Evolutionary conservation across 2,113 vertebrate genomes (phyloP), one percentile per base, ranked within the genome.

Genomic region (Murina feae): DNA sequence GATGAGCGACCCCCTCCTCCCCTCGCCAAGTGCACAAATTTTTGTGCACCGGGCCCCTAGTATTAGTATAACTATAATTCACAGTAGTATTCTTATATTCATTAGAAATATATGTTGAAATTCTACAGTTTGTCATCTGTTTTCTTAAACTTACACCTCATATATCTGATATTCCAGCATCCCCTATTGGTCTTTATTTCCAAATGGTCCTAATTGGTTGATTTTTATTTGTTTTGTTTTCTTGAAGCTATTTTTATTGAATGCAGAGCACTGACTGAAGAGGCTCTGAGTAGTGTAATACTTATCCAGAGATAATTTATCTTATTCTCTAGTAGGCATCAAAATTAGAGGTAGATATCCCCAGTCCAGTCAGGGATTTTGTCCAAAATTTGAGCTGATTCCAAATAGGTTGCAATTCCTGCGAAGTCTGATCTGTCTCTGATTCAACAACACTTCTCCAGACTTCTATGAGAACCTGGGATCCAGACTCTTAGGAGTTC

Each of bases 81-180:
- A 75, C 30, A 49, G 18, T 32, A 49, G 2, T 65, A 20, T 42
- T 65, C 7, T 60, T 86, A 32, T 6, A 28, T 2, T 79, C 39
- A 79, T 60, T 82, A 14, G 68, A 91, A 95, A 42, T 71, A 71
- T 55, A 76, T 85, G 28, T 60, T 96, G n/a, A 93, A 86, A 44
- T 75, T 93, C 39, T 89, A 71, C 11, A 53, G 3, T 18, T 75
- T 76, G 28, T 6, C 23, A 39, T 72, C 20, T 49, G 18, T 79
- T 82, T 89, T 65, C 30, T 47, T 78, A 94, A 92, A 69, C 5
- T 17, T 12, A 39, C 28, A 90, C 65, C 21, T 51, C 5, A n/a
- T 66, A 30, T 66, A 83, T 39, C 28, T 91, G 23, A 44, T 71
- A 53, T 72, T 60, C 47, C 11, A 94, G 17, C 37, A 68, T 79